Evolutionary conservation across 1,140 invertebrate species (phyloP).

Genomic region (Uloborus diversus): DNA sequence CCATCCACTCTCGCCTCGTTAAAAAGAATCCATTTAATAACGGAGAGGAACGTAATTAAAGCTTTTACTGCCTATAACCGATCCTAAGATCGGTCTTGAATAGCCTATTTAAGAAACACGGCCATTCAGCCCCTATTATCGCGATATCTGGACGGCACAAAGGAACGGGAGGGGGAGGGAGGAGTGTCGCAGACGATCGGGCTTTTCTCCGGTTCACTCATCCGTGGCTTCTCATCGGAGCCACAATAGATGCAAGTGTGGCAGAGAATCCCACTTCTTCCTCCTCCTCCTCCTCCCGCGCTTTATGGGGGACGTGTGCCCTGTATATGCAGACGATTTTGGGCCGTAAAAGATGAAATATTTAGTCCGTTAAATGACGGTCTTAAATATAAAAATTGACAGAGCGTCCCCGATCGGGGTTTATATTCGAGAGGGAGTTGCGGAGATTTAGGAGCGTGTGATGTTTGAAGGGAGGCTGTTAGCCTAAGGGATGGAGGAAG

Average conservation of each 20-base stretch:
- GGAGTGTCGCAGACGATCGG: neutral
- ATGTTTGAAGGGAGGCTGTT: no score
- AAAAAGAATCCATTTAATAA: constrained; percentile 50
- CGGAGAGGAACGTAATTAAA: constrained; percentile 48
- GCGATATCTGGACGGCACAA: constrained; percentile 32
- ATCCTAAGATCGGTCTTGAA: constrained; percentile 19
- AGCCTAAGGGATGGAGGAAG: no score
- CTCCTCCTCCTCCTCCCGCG: no score
- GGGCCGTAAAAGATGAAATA: constrained; percentile 52
- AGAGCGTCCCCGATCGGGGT: neutral
- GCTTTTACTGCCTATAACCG: constrained; percentile 49
- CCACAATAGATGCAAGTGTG: no score
- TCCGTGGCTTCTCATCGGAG: no score
- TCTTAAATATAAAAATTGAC: constrained; percentile 51
- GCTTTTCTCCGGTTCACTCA: no score
- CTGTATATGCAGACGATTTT: neutral
- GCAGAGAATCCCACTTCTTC: no score
- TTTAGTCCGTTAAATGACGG: constrained; percentile 46
- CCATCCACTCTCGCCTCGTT: constrained; percentile 4
- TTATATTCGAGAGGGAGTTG: no score
- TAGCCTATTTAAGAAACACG: constrained; percentile 45
- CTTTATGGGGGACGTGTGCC: no score
- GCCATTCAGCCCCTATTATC: constrained; percentile 40
- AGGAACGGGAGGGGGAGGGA: neutral
- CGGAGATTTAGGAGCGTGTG: no score